Base-by-base conservation (phyloP, 2,113 vertebrate genomes). In the Peromyscus maniculatus region DNA sequence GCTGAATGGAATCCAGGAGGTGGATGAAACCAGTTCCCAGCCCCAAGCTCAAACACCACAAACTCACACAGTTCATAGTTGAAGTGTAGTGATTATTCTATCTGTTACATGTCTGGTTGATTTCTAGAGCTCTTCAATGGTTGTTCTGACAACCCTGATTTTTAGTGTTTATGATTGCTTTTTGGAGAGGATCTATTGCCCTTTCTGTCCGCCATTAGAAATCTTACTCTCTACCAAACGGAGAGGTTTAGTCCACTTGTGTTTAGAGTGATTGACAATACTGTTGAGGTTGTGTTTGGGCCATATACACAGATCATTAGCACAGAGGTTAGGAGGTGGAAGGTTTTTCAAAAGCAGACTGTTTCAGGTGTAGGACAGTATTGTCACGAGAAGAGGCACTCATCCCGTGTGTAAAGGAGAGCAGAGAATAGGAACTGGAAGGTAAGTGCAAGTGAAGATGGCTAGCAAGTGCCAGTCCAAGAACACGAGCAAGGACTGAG, bases 91-190 rank as follows among this genome's bases (percentile, higher is more conserved):
- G 21, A 16, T 66, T 84, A 91, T 52, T 89, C 16, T 88, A 0
- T 77, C 8, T 71, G 46, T 39, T 78, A 21, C 67, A 17, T 19
- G 8, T 91, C 66, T 15, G 21, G 8, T 80, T 90, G 36, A 69
- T 55, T 95, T 89, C 57, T 39, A 86, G 78, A 87, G 39, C 67
- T 83, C 84, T 89, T 52, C 59, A 94, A 59, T 2, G 33, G 4
- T 52, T 62, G 12, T 93, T 78, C 86, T 82, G 77, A 43, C 10
- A 93, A 39, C 71, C 84, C 66, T 84, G 31, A 2, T 59, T 87
- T 17, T 88, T 84, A 78, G 62, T 59, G 19, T 84, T 49, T 80
- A 69, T 46, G 62, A 19, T 69, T 91, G 16, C 28, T 91, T 46
- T 91, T 3, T 3, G 39, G 69, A 24, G 33, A 46, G 7, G 33